These are phyloP conservation scores for Himantopus leucocephalus DNA, from an alignment of 2,113 vertebrate genomes.

Conservation along the genomic window DNA sequence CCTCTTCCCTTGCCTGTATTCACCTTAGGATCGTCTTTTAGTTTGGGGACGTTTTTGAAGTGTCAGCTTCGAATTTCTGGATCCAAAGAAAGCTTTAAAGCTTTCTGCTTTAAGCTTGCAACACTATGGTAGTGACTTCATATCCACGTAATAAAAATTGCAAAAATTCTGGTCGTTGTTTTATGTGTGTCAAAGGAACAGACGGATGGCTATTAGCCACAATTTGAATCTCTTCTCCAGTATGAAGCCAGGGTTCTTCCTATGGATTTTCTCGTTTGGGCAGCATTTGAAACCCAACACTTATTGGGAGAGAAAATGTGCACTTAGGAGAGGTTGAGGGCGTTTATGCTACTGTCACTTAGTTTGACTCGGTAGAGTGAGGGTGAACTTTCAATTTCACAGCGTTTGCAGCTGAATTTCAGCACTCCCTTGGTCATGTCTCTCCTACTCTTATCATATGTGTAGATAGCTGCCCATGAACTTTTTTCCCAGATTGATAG, in stretches of 20 bases:
- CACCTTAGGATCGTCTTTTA: neutral
- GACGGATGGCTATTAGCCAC: neutral
- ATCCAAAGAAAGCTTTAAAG: neutral
- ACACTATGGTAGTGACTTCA: neutral
- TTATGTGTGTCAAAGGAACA: neutral
- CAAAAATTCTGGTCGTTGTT: neutral
- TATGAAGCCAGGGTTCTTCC: neutral
- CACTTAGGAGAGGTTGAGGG: rapidly evolving
- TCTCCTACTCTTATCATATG: neutral
- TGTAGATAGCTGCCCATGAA: neutral
- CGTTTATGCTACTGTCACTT: neutral
- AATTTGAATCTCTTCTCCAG: neutral
- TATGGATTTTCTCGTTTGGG: neutral
- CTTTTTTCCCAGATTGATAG: neutral
- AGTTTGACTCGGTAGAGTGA: neutral
- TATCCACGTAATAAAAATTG: neutral
- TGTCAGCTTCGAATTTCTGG: neutral
- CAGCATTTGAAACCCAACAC: neutral
- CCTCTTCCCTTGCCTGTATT: neutral
- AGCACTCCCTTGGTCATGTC: neutral
- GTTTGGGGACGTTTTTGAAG: neutral
- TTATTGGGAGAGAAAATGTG: neutral
- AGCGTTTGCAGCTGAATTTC: neutral
- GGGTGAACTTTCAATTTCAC: neutral
- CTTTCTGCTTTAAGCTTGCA: neutral